Base-by-base conservation (phyloP, 2,888 invertebrate species). In the Hybos culiciformis region DNA sequence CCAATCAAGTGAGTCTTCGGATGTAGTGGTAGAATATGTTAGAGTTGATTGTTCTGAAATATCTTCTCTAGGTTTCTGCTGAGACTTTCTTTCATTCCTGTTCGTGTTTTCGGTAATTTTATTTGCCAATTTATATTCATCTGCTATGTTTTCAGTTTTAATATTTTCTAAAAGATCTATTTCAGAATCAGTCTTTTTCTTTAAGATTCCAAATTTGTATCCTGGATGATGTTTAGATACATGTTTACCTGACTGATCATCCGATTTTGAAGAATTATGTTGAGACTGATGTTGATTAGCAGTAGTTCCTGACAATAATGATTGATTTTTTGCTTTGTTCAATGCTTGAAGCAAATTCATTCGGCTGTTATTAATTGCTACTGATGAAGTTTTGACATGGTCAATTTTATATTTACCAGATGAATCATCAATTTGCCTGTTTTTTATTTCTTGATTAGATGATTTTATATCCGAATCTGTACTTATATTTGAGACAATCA, bases 301-400 rank as follows among this genome's bases (percentile, higher is more conserved):
- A 44, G 20, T 50, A 21, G n/a, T 37, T 37, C 3, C 44, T 39
- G 5, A 51, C 39, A 38, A 50, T 51, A 14, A 41, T 47, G 14
- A 50, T 52, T 17, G 51, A 29, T 36, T 42, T 14, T 58, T 56
- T 1, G 65, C 63, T 18, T 64, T 59, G 17, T 56, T 60, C 15
- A 66, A 41, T 0, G 62, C 64, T 44, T 62, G 56, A 2, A 59
- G 54, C 24, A 66, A 50, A 54, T 63, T 63, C 49, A 58, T 46
- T 3, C 66, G 59, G 43, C 63, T 21, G 14, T 14, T 36, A 36
- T 36, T 36, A 4, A 36, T 36, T n/a, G 36, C 19, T 12, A 19
- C 14, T 20, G 36, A 36, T 17, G 32, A 3, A 11, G 32, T 8
- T 17, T 14, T 6, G 8, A 14, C 21, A 39, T 18, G 33, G n/a